Evolutionary conservation across 2,888 invertebrate genomes (phyloP).

Genomic region (Tinea trinotella): DNA sequence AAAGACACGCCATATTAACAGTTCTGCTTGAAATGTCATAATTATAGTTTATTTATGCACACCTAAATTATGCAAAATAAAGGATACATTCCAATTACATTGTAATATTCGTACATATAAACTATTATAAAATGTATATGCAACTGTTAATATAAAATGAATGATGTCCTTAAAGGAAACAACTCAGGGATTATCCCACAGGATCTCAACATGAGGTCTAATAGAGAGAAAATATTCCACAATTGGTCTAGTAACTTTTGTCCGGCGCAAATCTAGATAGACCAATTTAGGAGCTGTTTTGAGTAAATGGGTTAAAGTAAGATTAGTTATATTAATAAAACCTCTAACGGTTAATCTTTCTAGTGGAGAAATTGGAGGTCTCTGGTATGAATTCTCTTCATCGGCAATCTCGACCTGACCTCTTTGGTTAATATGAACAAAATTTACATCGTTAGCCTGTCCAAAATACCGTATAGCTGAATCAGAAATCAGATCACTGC

Average conservation of each 20-base stretch:
- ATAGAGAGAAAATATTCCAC: conserved; percentile 72
- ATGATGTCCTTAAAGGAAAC: too few relatives aligned
- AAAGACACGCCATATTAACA: too few relatives aligned
- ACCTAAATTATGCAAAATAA: too few relatives aligned
- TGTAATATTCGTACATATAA: too few relatives aligned
- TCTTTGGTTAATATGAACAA: conserved; percentile 45
- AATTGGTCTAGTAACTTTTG: conserved; percentile 74
- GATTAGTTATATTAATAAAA: conserved; percentile 75
- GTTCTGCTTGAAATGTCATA: too few relatives aligned
- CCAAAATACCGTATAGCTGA: conserved; percentile 47
- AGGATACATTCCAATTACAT: too few relatives aligned
- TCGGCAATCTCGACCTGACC: too few relatives aligned
- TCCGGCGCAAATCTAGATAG: conserved; percentile 77
- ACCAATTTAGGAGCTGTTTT: conserved; percentile 72
- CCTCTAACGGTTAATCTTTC: conserved; percentile 69
- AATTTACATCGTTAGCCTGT: conserved; percentile 40
- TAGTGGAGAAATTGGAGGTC: conserved; percentile 59
- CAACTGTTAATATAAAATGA: too few relatives aligned
- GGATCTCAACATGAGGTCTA: conserved; percentile 73
- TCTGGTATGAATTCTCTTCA: conserved; percentile 21
- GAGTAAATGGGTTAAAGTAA: conserved; percentile 73
- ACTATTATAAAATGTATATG: too few relatives aligned
- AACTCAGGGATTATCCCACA: too few relatives aligned
- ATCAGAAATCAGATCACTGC: conserved; percentile 38
- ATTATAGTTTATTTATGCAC: too few relatives aligned